Conservation (phyloP, 1,140 invertebrate genomes). For the Platorchestia sp. region DNA sequence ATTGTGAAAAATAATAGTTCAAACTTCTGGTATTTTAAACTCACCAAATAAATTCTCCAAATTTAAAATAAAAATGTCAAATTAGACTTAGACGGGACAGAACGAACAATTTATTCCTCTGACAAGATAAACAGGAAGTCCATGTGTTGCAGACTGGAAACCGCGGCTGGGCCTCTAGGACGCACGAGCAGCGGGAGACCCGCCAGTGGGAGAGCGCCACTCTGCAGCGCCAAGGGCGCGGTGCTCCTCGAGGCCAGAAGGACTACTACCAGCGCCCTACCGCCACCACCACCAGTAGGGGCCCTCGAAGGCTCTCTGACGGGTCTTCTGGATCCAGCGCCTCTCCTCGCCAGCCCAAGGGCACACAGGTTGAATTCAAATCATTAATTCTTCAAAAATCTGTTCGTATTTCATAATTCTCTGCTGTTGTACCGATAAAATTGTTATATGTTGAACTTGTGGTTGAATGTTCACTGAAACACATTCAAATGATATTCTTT, state of each 20-base stretch:
- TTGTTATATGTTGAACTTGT: too few species aligned
- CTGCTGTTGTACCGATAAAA: too few species aligned
- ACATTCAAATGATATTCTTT: too few species aligned
- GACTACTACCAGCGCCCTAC: constrained; percentile 39
- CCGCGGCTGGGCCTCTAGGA: neutral
- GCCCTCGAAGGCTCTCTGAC: neutral
- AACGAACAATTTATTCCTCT: neutral
- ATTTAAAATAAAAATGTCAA: neutral
- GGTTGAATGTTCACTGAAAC: too few species aligned
- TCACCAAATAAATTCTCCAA: neutral
- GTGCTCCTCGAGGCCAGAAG: neutral
- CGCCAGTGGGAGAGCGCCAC: constrained; percentile 57
- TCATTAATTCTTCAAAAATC: neutral
- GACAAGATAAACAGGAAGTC: neutral
- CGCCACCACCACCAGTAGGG: constrained; percentile 34
- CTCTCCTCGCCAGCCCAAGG: constrained; percentile 1
- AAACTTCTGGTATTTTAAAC: neutral
- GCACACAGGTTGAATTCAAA: neutral
- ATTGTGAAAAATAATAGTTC: neutral
- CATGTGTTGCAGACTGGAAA: neutral
- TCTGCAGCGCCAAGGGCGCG: neutral
- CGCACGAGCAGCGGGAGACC: constrained; percentile 41
- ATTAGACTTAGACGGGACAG: neutral
- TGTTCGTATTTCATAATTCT: too few species aligned
- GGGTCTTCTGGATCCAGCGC: constrained; percentile 3